These are phyloP conservation scores for Pionites leucogaster DNA, from an alignment of 2,113 vertebrate genomes.

Conservation along the genomic window DNA sequence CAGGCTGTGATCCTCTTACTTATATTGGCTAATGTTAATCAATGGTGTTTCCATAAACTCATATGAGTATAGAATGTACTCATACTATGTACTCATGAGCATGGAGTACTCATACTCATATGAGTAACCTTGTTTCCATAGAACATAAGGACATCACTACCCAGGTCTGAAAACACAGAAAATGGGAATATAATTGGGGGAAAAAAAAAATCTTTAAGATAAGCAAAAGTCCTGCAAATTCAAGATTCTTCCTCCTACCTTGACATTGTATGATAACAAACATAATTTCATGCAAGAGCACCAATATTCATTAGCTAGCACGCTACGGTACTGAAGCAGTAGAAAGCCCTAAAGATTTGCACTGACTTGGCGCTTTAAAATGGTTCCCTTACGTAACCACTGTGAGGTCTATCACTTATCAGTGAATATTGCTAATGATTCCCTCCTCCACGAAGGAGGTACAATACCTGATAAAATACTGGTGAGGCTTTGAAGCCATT, in stretches of 20 bases:
- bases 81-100: no score
- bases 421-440: background rate
- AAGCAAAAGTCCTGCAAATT: background rate
- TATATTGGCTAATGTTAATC: background rate
- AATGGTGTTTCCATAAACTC: background rate
- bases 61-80: background rate
- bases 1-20: background rate
- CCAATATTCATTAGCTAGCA: background rate
- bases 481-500: background rate
- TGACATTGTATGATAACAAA: background rate
- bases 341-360: background rate
- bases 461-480: background rate
- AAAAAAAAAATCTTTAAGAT: background rate
- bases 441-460: background rate
- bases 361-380: background rate
- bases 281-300: background rate
- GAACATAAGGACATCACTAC: background rate
- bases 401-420: no score
- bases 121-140: background rate
- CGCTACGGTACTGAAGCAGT: background rate
- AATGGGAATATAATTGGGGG: background rate
- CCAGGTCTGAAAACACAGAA: background rate
- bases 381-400: background rate
- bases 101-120: background rate
- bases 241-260: background rate